Evolutionary conservation across 2,113 vertebrate genomes (phyloP).

Genomic region (Eurypyga helias): DNA sequence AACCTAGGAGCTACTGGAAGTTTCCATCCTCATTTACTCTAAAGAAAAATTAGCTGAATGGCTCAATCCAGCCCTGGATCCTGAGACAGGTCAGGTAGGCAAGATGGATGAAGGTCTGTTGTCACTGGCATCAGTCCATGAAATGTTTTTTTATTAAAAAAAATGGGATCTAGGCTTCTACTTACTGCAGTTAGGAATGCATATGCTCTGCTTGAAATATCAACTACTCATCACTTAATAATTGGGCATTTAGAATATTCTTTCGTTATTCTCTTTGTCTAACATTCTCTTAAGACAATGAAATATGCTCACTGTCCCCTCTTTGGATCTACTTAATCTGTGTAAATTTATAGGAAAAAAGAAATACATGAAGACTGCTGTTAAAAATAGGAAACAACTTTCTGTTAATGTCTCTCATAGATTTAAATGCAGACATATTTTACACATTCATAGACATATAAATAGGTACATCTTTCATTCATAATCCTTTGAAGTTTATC

Average conservation of each 20-base stretch:
- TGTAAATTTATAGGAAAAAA: neutral
- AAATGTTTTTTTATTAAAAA: neutral
- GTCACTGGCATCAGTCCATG: fast-evolving
- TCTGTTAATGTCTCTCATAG: neutral
- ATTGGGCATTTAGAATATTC: neutral
- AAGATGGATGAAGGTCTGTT: neutral
- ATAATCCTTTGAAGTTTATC: conserved; percentile 24
- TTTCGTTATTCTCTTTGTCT: neutral
- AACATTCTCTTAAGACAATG: neutral
- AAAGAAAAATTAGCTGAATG: neutral
- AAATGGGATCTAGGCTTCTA: neutral
- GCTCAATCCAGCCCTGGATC: neutral
- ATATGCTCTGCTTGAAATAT: neutral
- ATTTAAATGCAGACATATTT: neutral
- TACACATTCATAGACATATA: neutral
- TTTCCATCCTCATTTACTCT: neutral
- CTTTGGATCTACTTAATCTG: neutral
- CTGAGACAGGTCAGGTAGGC: neutral
- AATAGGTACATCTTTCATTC: neutral
- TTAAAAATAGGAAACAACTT: neutral
- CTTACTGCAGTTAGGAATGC: fast-evolving
- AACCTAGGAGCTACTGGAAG: neutral
- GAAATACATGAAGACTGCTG: neutral
- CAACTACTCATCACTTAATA: neutral
- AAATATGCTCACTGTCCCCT: neutral